Conservation (phyloP, 2,797 vertebrate genomes). For the Coregonus ussuriensis region DNA sequence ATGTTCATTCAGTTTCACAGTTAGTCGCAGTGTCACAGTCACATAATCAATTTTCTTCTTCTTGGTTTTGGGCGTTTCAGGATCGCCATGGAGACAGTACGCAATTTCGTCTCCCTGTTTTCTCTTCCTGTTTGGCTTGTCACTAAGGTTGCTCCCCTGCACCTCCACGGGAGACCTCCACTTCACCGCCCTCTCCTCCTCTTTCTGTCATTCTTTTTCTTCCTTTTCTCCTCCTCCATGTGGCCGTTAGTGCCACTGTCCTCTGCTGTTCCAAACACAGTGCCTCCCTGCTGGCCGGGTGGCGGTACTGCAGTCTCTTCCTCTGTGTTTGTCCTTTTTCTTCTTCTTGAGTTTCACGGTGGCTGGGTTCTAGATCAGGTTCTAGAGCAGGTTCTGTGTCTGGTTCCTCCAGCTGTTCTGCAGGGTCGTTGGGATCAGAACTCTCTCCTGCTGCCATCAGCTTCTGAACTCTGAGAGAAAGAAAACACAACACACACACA, state of each 20-base stretch:
- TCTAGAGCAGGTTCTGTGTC: constrained; percentile 31
- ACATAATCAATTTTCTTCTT: constrained; percentile 66
- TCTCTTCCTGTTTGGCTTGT: constrained; percentile 82
- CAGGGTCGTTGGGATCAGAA: constrained; percentile 25
- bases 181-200: constrained; percentile 45
- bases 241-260: background rate
- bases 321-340: constrained; percentile 61
- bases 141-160: constrained; percentile 77
- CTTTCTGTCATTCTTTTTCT: constrained; percentile 72
- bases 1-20: background rate
- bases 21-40: constrained; percentile 25
- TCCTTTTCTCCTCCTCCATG: constrained; percentile 38
- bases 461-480: constrained; percentile 70
- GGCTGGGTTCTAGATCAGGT: background rate
- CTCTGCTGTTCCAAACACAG: constrained; percentile 22
- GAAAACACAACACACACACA: constrained; percentile 15
- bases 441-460: constrained; percentile 58
- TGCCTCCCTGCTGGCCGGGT: constrained; percentile 8
- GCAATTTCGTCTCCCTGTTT: constrained; percentile 58
- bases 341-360: constrained; percentile 68
- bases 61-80: constrained; percentile 62
- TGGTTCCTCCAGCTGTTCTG: constrained; percentile 16
- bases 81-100: constrained; percentile 29
- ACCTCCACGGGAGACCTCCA: constrained; percentile 50
- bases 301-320: constrained; percentile 25